Percentiles rank a stretch among this genome's conserved stretches.
phyloP scores from a whole-genome alignment of 37 sponge, comb jelly and placozoan species.

The Beroe ovata region DNA sequence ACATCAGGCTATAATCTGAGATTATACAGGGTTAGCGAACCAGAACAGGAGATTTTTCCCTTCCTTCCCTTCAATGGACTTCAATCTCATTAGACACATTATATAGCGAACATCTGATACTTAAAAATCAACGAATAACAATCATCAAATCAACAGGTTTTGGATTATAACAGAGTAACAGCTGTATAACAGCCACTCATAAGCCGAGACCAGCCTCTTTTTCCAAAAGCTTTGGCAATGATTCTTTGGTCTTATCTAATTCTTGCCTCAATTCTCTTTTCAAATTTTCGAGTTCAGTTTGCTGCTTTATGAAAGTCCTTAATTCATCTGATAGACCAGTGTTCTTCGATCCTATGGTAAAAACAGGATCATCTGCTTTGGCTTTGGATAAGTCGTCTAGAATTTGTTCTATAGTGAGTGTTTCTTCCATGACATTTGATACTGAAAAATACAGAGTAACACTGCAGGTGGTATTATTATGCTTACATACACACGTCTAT shows the following conservation, averaged over 20 bases:
- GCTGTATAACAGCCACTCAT: no score
- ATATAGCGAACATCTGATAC: no score
- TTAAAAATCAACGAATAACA: background rate
- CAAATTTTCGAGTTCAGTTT: constrained; percentile 45
- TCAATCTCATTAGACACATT: no score
- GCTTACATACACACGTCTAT: no score
- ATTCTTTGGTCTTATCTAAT: background rate
- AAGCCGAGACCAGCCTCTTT: constrained; percentile 7
- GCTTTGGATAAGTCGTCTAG: constrained; percentile 47
- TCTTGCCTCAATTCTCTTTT: background rate
- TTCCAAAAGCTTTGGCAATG: constrained; percentile 29
- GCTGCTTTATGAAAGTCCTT: constrained; percentile 28
- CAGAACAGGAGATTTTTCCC: no score
- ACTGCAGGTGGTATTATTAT: no score
- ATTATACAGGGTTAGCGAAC: no score
- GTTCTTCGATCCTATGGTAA: constrained; percentile 40
- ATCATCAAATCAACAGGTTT: background rate
- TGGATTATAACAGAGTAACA: background rate
- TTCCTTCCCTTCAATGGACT: no score
- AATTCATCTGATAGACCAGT: constrained; percentile 15
- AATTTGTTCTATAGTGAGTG: constrained; percentile 27
- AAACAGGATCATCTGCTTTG: constrained; percentile 25
- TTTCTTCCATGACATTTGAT: background rate
- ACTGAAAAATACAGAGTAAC: no score
- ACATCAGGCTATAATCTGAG: no score